Evolutionary conservation across 2,888 invertebrate genomes (phyloP).

Genomic region (Drosophila atroscutellata): DNA sequence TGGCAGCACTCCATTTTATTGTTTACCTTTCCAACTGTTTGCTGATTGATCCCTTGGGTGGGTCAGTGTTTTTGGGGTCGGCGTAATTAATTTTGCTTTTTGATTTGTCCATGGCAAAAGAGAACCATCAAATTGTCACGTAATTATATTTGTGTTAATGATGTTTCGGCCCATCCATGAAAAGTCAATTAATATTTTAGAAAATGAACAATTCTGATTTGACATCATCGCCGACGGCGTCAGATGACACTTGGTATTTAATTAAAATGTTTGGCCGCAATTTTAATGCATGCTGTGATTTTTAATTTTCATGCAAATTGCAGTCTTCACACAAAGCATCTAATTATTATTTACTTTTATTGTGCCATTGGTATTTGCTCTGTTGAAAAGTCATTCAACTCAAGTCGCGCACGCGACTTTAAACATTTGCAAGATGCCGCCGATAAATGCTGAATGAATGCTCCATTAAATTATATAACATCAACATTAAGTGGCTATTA

Average conservation of each 20-base stretch:
- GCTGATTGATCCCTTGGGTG: constrained; percentile 77
- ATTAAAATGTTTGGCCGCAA: constrained; percentile 63
- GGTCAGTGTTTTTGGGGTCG: constrained; percentile 30
- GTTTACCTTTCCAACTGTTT: constrained; percentile 73
- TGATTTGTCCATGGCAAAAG: constrained; percentile 52
- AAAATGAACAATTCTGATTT: constrained; percentile 62
- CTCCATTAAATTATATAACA: constrained; percentile 55
- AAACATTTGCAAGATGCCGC: constrained; percentile 23
- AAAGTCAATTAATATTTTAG: constrained; percentile 78
- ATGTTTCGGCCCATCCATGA: constrained; percentile 62
- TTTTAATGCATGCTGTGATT: constrained; percentile 65
- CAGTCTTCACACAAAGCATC: constrained; percentile 5
- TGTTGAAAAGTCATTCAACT: constrained; percentile 42
- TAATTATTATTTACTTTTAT: constrained; percentile 11
- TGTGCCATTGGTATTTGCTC: neutral
- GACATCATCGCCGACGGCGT: constrained; percentile 27
- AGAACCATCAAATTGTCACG: constrained; percentile 80
- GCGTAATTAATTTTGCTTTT: constrained; percentile 67
- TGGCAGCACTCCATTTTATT: constrained; percentile 54
- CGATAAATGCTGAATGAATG: constrained; percentile 44
- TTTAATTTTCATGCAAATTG: constrained; percentile 63
- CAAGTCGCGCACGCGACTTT: constrained; percentile 54
- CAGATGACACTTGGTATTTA: constrained; percentile 45
- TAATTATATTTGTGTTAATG: constrained; percentile 81
- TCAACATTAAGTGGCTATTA: constrained; percentile 53